Evolutionary conservation across 2,113 vertebrate species (phyloP).

Genomic region (Fulmarus glacialis): DNA sequence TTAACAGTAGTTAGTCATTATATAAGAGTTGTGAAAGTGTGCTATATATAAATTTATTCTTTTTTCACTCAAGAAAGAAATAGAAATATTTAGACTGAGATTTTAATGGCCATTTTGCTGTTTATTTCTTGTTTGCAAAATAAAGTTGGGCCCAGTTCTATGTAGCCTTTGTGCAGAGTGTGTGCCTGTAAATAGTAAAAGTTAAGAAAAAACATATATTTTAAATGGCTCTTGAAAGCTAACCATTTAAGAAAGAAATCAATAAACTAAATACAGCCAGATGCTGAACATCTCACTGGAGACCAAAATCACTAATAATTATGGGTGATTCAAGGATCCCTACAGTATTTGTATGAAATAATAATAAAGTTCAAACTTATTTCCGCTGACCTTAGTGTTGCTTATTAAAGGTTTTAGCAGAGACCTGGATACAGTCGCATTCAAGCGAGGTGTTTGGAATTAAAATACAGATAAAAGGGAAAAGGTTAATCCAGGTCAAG

Average conservation of each 20-base stretch:
- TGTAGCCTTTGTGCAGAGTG: neutral
- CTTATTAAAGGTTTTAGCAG: constrained; percentile 60
- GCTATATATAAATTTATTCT: neutral
- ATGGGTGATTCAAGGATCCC: neutral
- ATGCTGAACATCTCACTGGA: neutral
- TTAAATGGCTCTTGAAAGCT: neutral
- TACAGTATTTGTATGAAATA: constrained; percentile 50
- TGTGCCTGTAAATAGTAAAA: neutral
- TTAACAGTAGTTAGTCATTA: neutral
- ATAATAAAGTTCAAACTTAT: constrained; percentile 43
- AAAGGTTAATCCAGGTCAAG: constrained; percentile 79
- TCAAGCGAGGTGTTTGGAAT: constrained; percentile 75
- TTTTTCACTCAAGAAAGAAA: neutral
- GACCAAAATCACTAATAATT: neutral
- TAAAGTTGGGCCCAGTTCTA: neutral
- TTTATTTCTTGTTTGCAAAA: neutral
- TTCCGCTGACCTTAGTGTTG: constrained; percentile 39
- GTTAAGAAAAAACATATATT: neutral
- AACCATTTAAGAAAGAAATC: neutral
- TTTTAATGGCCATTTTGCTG: neutral
- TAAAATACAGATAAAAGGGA: constrained; percentile 79
- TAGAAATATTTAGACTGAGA: neutral
- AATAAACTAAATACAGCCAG: constrained; percentile 2
- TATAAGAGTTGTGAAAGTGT: neutral
- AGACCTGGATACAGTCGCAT: constrained; percentile 56